Conservation (phyloP, 2,113 vertebrate species). For the Crotophaga sulcirostris region DNA sequence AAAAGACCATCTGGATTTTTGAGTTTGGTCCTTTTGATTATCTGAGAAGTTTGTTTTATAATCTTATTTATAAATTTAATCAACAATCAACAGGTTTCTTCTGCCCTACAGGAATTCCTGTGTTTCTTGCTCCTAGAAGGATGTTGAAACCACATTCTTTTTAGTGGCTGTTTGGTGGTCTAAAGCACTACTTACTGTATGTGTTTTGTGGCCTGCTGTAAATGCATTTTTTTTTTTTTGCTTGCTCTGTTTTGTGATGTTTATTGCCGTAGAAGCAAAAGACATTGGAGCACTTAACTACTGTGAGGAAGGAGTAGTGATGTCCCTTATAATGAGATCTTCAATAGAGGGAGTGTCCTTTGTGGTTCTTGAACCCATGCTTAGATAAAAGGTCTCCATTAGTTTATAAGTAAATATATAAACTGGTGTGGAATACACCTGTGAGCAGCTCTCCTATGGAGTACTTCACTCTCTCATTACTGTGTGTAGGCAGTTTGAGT, state of each 20-base stretch:
- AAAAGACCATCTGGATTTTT: background rate
- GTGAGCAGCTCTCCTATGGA: background rate
- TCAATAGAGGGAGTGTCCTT: background rate
- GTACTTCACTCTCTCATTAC: background rate
- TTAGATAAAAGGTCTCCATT: background rate
- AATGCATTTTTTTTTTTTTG: background rate
- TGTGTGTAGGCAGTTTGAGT: background rate
- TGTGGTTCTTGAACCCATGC: background rate
- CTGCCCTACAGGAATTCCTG: background rate
- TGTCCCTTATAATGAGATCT: background rate
- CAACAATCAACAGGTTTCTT: background rate
- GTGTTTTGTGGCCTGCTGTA: background rate
- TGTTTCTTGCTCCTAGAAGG: background rate
- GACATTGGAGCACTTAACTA: background rate
- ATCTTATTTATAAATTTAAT: conserved; percentile 7
- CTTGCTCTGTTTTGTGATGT: background rate
- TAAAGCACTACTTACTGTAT: background rate
- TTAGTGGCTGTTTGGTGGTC: background rate
- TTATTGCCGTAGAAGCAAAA: background rate
- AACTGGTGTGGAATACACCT: background rate
- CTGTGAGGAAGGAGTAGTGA: background rate
- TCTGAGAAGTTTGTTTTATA: background rate
- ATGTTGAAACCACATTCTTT: background rate
- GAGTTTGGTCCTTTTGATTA: background rate
- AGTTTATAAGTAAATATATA: background rate